A percentile compares a stretch with the other conserved stretches of the same genome.
phyloP scores from a whole-genome alignment of 53 echinoderm and acorn worm genomes.

The Patiria pectinifera region DNA sequence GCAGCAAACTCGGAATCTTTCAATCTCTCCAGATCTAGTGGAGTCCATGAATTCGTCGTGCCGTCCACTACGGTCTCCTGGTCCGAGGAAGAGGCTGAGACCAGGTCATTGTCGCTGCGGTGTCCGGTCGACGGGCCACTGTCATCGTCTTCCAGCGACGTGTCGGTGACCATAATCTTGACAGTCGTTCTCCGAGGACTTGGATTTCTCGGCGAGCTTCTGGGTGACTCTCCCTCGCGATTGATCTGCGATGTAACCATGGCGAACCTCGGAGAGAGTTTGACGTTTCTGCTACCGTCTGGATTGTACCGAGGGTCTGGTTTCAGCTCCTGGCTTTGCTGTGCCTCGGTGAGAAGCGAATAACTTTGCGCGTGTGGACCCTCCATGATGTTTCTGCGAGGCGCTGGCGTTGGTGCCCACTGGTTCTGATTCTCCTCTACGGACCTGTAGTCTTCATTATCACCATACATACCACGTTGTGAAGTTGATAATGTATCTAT shows the following conservation, averaged over 20 bases:
- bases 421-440: not conserved
- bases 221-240: not conserved
- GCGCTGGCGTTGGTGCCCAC: conserved; percentile 40
- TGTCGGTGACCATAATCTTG: conserved; percentile 64
- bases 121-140: not conserved
- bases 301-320: conserved; percentile 69
- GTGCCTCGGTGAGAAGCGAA: not conserved
- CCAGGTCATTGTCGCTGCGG: conserved; percentile 39
- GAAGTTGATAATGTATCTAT: not conserved
- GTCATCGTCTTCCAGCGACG: conserved; percentile 56
- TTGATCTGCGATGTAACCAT: conserved; percentile 35
- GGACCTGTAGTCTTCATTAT: not conserved
- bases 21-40: conserved; percentile 54
- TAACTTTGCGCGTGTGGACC: not conserved
- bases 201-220: conserved; percentile 23
- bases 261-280: conserved; percentile 61
- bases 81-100: conserved; percentile 46
- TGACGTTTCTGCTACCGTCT: conserved; percentile 64
- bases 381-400: conserved; percentile 15
- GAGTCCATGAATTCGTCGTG: conserved; percentile 44
- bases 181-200: conserved; percentile 46
- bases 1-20: conserved; percentile 67
- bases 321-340: conserved; percentile 26
- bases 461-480: not conserved
- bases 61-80: conserved; percentile 53